A percentile compares a stretch with the other conserved stretches of the same genome.
Conservation (phyloP, 35 echinoderm and acorn worm species). For the Eucidaris tribuloides region DNA sequence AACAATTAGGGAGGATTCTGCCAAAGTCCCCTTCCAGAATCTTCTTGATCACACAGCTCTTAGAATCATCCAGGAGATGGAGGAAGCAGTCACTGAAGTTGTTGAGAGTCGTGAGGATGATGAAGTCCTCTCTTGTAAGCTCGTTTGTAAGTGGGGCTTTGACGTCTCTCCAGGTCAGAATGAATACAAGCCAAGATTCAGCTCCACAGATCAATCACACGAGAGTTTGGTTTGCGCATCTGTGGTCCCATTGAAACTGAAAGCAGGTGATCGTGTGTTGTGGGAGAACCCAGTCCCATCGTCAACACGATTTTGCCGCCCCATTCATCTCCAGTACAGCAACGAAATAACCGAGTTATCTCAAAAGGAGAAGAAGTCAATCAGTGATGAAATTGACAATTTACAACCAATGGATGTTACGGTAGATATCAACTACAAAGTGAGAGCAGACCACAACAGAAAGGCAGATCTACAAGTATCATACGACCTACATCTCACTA, state of each 20-base stretch:
- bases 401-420: constrained; percentile 30
- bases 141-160: constrained; percentile 64
- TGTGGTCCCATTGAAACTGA: constrained; percentile 46
- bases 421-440: constrained; percentile 30
- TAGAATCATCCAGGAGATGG: constrained; percentile 30
- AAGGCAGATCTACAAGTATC: constrained; percentile 20
- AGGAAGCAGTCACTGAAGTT: constrained; percentile 33
- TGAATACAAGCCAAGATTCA: constrained; percentile 49
- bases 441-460: constrained; percentile 27
- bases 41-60: constrained; percentile 61
- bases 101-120: constrained; percentile 18
- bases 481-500: constrained; percentile 48
- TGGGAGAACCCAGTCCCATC: constrained; percentile 55
- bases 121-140: constrained; percentile 23
- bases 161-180: constrained; percentile 48
- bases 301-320: constrained; percentile 32
- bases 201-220: constrained; percentile 13
- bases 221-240: constrained; percentile 43
- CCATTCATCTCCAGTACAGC: constrained; percentile 37
- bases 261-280: constrained; percentile 10
- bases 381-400: constrained; percentile 17
- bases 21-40: constrained; percentile 42
- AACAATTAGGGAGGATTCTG: constrained; percentile 8
- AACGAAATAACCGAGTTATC: constrained; percentile 39
- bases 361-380: neutral